These are phyloP conservation scores for Ennomos quercinarius DNA, from an alignment of 2,888 invertebrate species.

Conservation along the genomic window DNA sequence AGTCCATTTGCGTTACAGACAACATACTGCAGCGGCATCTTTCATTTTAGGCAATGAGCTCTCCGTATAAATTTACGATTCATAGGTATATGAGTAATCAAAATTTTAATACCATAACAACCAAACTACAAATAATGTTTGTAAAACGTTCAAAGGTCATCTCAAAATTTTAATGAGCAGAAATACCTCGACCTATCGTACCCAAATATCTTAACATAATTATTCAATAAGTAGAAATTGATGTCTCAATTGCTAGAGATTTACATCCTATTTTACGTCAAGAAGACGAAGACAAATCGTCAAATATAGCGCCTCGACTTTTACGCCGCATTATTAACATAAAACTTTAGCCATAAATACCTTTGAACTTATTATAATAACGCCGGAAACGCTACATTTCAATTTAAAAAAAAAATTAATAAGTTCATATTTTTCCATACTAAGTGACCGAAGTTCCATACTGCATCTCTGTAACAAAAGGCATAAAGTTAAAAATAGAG, in stretches of 20 bases:
- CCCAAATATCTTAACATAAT: too few relatives aligned
- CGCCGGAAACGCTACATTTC: slow-evolving; percentile 31
- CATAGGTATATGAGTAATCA: too few relatives aligned
- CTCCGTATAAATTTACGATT: too few relatives aligned
- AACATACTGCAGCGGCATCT: too few relatives aligned
- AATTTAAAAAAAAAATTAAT: slow-evolving; percentile 26
- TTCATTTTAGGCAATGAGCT: too few relatives aligned
- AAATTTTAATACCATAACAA: too few relatives aligned
- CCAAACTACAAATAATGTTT: too few relatives aligned
- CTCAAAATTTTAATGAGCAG: too few relatives aligned
- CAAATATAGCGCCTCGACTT: slow-evolving; percentile 22
- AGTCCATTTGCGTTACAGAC: too few relatives aligned
- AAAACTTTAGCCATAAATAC: slow-evolving; percentile 25
- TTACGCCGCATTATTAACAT: slow-evolving; percentile 16
- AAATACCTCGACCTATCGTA: too few relatives aligned
- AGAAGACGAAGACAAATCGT: slow-evolving; percentile 33
- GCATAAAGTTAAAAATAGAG: slow-evolving; percentile 30
- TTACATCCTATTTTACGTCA: slow-evolving; percentile 17
- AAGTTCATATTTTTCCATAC: slow-evolving; percentile 9
- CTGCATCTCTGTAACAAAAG: slow-evolving; percentile 31
- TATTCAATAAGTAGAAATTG: too few relatives aligned
- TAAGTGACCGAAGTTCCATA: background rate
- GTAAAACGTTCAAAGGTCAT: too few relatives aligned
- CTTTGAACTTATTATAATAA: slow-evolving; percentile 30
- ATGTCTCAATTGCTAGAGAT: slow-evolving; percentile 23